phyloP scores from a whole-genome alignment of 2,797 vertebrate genomes.

The Gobio occitaniae region DNA sequence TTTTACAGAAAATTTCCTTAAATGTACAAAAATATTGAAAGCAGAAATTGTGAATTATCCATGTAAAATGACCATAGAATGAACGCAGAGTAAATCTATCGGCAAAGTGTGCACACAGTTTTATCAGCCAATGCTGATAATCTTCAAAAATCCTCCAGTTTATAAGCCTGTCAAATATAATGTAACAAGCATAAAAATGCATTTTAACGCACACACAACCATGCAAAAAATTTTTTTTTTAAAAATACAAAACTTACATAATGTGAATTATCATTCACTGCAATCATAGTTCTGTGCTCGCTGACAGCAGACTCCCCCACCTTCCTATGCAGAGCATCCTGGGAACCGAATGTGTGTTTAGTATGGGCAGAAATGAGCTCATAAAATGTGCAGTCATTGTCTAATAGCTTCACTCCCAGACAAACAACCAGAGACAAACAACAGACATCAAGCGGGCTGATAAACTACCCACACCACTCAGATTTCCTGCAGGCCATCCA shows the following conservation, averaged over 20 bases:
- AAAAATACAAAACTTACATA: neutral
- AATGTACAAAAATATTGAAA: neutral
- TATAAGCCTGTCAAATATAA: neutral
- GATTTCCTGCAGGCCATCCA: constrained; percentile 60
- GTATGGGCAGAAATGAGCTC: constrained; percentile 74
- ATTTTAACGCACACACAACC: neutral
- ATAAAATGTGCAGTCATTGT: constrained; percentile 71
- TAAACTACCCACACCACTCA: constrained; percentile 64
- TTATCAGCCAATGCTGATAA: neutral
- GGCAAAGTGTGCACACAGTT: neutral
- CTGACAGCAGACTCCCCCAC: constrained; percentile 43
- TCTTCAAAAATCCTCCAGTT: neutral
- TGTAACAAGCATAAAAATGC: neutral
- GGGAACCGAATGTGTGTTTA: constrained; percentile 60
- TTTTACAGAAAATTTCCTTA: neutral
- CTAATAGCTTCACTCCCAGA: constrained; percentile 73
- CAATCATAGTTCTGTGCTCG: neutral
- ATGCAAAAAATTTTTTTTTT: too few species aligned
- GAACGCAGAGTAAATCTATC: neutral
- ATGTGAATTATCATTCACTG: constrained; percentile 12
- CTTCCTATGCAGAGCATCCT: constrained; percentile 63
- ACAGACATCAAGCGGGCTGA: constrained; percentile 63
- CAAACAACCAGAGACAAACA: constrained; percentile 69
- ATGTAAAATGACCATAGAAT: neutral
- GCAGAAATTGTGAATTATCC: neutral